Percentiles rank a stretch among this genome's conserved stretches.
Conservation (phyloP, 2,888 invertebrate genomes). For the Balanococcus diminutus region DNA sequence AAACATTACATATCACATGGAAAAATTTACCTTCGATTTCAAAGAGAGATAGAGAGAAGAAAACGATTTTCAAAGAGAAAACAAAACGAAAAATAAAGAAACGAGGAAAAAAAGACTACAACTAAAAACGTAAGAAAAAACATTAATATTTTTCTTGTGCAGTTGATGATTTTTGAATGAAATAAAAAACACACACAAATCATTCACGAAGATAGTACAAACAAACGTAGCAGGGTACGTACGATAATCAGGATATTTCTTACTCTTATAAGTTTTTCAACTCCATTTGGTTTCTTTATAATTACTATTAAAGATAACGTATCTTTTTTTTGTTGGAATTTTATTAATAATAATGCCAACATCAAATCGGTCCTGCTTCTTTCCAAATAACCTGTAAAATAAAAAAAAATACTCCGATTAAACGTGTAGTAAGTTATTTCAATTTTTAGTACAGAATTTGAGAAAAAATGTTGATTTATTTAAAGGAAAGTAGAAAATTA, state of each 20-base stretch:
- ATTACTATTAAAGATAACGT: neutral
- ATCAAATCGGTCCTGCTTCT: neutral
- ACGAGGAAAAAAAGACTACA: neutral
- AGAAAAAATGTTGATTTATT: no score
- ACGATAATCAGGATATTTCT: neutral
- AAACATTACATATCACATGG: neutral
- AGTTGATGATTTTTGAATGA: neutral
- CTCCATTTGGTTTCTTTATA: neutral
- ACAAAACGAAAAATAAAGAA: neutral
- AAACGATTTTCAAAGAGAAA: conserved; percentile 6
- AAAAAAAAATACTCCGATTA: neutral
- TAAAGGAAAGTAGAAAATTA: no score
- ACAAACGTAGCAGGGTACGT: neutral
- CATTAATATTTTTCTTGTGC: neutral
- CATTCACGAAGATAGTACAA: neutral
- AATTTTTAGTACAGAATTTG: no score
- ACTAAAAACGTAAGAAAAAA: neutral
- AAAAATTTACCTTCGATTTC: conserved; percentile 1
- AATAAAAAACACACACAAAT: neutral
- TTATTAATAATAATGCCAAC: conserved; percentile 33
- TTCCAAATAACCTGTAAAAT: neutral
- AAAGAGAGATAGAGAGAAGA: no score
- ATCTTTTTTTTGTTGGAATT: neutral
- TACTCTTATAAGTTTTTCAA: neutral
- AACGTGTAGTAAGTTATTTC: no score